phyloP scores from a whole-genome alignment of 2,113 vertebrate genomes.

The Ploceus nigricollis region DNA sequence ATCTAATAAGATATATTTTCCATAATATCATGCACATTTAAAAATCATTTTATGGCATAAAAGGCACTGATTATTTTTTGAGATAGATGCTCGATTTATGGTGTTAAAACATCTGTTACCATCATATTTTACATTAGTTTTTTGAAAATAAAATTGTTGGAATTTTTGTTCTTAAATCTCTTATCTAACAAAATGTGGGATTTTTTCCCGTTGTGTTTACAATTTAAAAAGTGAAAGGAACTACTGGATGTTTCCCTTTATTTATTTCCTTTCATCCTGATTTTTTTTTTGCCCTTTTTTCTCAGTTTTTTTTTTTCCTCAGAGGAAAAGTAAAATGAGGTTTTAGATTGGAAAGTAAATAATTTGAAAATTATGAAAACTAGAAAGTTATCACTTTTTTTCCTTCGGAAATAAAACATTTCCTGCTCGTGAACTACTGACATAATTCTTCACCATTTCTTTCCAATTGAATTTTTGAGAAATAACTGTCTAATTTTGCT shows the following conservation, averaged over 20 bases:
- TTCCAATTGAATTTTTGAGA: background rate
- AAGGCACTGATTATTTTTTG: background rate
- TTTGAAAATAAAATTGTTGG: background rate
- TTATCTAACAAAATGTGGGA: background rate
- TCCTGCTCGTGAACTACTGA: background rate
- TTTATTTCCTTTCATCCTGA: background rate
- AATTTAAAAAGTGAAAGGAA: background rate
- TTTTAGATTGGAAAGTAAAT: background rate
- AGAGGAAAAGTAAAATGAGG: background rate
- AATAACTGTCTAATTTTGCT: background rate
- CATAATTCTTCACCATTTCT: background rate
- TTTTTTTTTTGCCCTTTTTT: background rate
- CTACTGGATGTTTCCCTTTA: background rate
- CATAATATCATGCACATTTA: background rate
- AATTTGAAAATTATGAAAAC: background rate
- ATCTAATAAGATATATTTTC: background rate
- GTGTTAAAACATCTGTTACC: background rate
- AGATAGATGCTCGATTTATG: background rate
- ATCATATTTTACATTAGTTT: background rate
- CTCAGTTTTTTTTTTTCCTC: rapidly evolving
- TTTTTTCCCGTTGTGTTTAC: background rate
- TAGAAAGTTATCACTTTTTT: background rate
- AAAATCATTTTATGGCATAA: background rate
- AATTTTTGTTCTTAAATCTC: background rate
- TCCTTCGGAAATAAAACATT: background rate